Evolutionary conservation across 2,797 vertebrate genomes (phyloP), one percentile per base, ranked within the genome.

Genomic region (Denticeps clupeoides): DNA sequence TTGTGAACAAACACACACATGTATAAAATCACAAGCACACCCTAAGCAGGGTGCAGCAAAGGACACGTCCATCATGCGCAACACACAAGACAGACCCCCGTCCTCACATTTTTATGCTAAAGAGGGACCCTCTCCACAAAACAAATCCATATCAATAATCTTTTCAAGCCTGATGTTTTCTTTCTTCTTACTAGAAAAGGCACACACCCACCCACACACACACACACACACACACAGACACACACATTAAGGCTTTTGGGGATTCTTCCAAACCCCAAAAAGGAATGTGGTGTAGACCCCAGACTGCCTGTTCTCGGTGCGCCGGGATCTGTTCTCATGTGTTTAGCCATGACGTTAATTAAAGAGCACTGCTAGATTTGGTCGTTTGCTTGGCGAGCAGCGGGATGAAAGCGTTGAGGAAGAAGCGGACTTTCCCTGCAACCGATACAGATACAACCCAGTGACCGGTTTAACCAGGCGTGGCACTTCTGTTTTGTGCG

Each of bases 121-220:
- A 61, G 61, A 45, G 45, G 23, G 56, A 52, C 58, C 0, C 8
- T 21, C n/a, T n/a, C n/a, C 16, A 28, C 47, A 72, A 73, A 75
- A 69, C 66, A 72, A 69, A 67, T 69, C 65, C 55, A 63, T 55
- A 62, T 62, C 66, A 65, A 52, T 60, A 66, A 63, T 25, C 22
- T 56, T 57, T 68, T 62, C 55, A 37, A 33, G 50, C 61, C 46
- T 65, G 45, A 69, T 19, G 26, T 56, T 37, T 33, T 35, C 40
- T 58, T 31, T 49, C 37, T 51, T 65, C 62, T 59, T 68, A 57
- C 56, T 47, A 15, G 7, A 12, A 1, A 16, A 2, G 7, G 18
- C 32, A 35, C 8, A 32, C 24, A 22, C 32, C 15, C 32, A 35
- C 24, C 2, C 7, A 25, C 2, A 27, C 10, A 33, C 12, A 15